Base-by-base conservation (phyloP, 2,888 invertebrate genomes). In the Hybos culiciformis region DNA sequence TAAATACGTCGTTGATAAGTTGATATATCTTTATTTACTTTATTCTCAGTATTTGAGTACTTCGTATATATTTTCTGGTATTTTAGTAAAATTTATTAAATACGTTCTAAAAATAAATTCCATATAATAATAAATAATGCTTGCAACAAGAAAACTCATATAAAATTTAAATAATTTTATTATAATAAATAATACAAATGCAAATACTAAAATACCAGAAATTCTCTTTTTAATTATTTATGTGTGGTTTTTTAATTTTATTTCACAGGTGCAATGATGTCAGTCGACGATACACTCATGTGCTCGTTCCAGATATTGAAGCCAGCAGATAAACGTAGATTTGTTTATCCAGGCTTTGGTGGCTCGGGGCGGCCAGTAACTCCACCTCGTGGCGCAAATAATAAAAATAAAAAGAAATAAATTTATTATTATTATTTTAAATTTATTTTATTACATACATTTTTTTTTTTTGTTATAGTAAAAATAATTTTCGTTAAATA, bases 291-390 rank as follows among this genome's bases (percentile, higher is more conserved):
- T 70, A 93, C 94, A 52, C 76, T 98, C 54, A 97, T 98, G 97
- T 98, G 97, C 77, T 96, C 96, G 70, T 98, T 98, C 78, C 81
- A 88, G 71, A 90, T 90, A 63, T 72, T 90, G 63, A 88, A 88
- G 74, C 98, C 98, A 62, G 97, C 97, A 48, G 97, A 98, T 74
- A 98, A 97, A 71, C 86, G 96, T 75, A 94, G 97, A 71, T 87
- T 88, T 68, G 82, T 85, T 55, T 93, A 97, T 68, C 87, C 88
- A 61, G 79, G 80, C 54, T 85, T 87, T 55, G 77, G 92, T 66
- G 92, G 87, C 70, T 83, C 92, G 62, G 92, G 92, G 60, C 80
- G 97, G 61, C 98, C 97, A 57, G 87, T 96, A 59, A 98, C 98
- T 68, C 97, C 97, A 61, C 96, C 97, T 43, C 76, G 94, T 57